These are phyloP conservation scores for Pangasianodon hypophthalmus DNA, from an alignment of 2,113 vertebrate species.

Conservation along the genomic window DNA sequence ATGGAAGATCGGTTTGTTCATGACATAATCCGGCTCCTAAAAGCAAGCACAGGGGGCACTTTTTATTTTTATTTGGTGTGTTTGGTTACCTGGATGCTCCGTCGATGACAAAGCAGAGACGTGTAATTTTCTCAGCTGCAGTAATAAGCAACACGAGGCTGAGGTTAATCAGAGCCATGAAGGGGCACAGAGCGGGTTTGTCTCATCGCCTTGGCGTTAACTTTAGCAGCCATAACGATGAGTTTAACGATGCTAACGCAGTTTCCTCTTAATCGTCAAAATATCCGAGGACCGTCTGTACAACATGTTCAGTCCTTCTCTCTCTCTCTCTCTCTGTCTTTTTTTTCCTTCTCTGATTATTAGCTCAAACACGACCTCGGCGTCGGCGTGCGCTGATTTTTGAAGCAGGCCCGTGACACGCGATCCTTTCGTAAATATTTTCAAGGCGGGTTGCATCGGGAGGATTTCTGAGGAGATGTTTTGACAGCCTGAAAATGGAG, in stretches of 20 bases:
- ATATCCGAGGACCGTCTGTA: not conserved
- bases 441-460: conserved; percentile 31
- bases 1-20: conserved; percentile 8
- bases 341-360: conserved; percentile 4
- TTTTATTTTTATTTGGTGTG: conserved; percentile 29
- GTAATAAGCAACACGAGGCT: conserved; percentile 51
- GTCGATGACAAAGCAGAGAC: conserved; percentile 42
- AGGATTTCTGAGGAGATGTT: conserved; percentile 34
- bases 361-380: conserved; percentile 10
- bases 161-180: conserved; percentile 46
- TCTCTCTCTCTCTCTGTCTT: not conserved
- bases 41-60: not conserved
- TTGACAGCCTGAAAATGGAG: conserved; percentile 36
- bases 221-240: conserved; percentile 26
- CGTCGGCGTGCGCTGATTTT: conserved; percentile 15
- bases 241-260: conserved; percentile 7
- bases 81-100: conserved; percentile 44
- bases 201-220: not conserved
- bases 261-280: not conserved
- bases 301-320: not conserved
- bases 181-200: not conserved
- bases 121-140: conserved; percentile 46
- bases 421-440: conserved; percentile 38
- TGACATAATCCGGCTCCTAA: conserved; percentile 46
- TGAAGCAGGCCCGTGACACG: conserved; percentile 34